Base-by-base conservation (phyloP, 2,113 vertebrate genomes). In the Pseudopipra pipra region DNA sequence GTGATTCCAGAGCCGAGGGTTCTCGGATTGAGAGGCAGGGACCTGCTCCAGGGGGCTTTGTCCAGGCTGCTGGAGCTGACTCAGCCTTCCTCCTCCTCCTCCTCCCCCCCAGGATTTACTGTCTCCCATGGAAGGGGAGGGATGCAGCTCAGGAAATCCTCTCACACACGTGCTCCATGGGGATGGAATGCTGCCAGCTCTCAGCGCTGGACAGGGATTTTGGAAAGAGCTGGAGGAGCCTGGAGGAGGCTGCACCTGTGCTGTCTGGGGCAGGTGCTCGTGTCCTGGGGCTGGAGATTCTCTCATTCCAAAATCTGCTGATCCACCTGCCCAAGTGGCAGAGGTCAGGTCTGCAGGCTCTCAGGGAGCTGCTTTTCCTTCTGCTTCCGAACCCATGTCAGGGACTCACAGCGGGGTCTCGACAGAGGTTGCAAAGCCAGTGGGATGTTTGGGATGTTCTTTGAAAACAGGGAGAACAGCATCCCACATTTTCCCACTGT, bases 81-180 rank as follows among this genome's bases (percentile, higher is more conserved):
- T 71, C 65, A 7, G 30, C 28, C 61, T 39, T 85, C 66, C 31
- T 86, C 76, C 44, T 77, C n/a, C 19, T 85, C 62, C 8, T 44
- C 75, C 49, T 77, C 31, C 22, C 76, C 62, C 8, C 7, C 46
- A 6, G 76, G 82, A 28, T 87, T 83, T 83, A 30, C 54, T 59
- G 61, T 61, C 44, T 87, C 51, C 44, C 49, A 2, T n/a, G 77
- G 4, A 41, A 71, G 52, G 55, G 65, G 24, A 23, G 52, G 2
- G 80, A 20, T 30, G 73, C 81, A 39, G 37, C 82, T 86, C 33
- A 87, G 93, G 74, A 73, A 62, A 72, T 89, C 88, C 77, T 83
- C 84, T 85, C 9, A 2, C 49, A 18, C 6, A 5, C 43, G 11
- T 23, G 22, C 28, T 77, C 65, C 6, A 0, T 3, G 52, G 30